Base-by-base conservation (phyloP, 2,797 vertebrate species). In the Syngnathus rostellatus region DNA sequence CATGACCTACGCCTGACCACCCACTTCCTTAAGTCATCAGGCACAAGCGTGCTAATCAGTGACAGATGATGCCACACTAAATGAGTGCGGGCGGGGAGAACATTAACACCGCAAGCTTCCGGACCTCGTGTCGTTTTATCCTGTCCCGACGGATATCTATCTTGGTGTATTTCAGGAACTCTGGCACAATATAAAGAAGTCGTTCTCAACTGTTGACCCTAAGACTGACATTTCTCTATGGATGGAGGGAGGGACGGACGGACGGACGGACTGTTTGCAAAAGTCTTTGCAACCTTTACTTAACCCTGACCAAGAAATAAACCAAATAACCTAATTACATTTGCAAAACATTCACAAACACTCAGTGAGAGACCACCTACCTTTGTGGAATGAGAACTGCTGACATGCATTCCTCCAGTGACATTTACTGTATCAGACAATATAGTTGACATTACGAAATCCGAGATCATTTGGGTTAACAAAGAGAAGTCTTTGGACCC, bases 21-120 rank as follows among this genome's bases (percentile, higher is more conserved):
- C 81, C 83, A 87, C 82, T 83, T 88, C 85, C 80, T 64, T 70
- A 68, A 82, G 79, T 77, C 86, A 82, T 83, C 76, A 83, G 85
- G 83, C 65, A 72, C 79, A 86, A 88, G 85, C 74, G 78, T 74
- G 76, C 81, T 86, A 85, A 90, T 85, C 87, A 88, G 83, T 86
- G 81, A 68, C 88, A 88, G 86, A 81, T 89, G 72, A 86, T 87
- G 75, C 64, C 77, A 71, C 85, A 88, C 88, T 77, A 87, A 88
- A 89, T 83, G 85, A 75, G 68, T 50, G 60, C 63, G 21, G 78
- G 83, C 63, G 21, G 78, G 73, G 73, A 77, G 73, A 83, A 77
- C 84, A 84, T 84, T 86, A 83, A 84, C 86, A 75, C 86, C 80
- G 72, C 85, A 87, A 77, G 74, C 84, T 87, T 85, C 85, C 81